These are phyloP conservation scores for Sipha flava DNA, from an alignment of 1,140 invertebrate species.

Conservation along the genomic window DNA sequence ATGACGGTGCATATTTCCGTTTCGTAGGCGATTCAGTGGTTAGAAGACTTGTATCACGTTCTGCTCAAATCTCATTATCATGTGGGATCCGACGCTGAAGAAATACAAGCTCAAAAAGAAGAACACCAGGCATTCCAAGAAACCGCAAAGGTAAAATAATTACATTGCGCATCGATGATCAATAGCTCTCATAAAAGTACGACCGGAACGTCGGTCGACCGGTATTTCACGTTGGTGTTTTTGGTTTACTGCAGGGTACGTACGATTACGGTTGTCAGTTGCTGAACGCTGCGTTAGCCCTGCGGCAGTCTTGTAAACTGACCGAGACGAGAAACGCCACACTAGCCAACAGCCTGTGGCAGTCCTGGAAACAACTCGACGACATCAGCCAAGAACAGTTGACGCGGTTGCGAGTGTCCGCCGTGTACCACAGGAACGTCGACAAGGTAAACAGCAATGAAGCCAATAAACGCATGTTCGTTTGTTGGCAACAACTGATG, in stretches of 20 bases:
- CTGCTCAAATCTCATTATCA: constrained; percentile 60
- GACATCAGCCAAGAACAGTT: constrained; percentile 66
- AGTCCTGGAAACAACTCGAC: constrained; percentile 61
- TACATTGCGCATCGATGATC: neutral
- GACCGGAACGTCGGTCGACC: neutral
- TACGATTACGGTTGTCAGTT: constrained; percentile 71
- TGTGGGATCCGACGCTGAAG: constrained; percentile 60
- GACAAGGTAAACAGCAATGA: constrained; percentile 54
- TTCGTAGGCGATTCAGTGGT: constrained; percentile 60
- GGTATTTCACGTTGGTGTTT: neutral
- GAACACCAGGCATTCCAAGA: constrained; percentile 68
- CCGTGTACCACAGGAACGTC: constrained; percentile 65
- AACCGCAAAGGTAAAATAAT: constrained; percentile 55
- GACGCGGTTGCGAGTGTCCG: constrained; percentile 63
- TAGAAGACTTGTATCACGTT: constrained; percentile 62
- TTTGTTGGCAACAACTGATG: no score
- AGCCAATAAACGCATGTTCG: no score
- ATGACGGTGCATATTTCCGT: no score
- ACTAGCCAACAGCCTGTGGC: constrained; percentile 50
- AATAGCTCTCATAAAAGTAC: neutral
- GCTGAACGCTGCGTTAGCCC: constrained; percentile 61
- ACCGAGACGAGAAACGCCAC: constrained; percentile 51
- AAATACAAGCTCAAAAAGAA: constrained; percentile 65
- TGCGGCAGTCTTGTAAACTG: constrained; percentile 62
- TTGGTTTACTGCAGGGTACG: constrained; percentile 51